These are phyloP conservation scores for Ochropleura leucogaster DNA, from an alignment of 2,888 invertebrate genomes.

Conservation along the genomic window DNA sequence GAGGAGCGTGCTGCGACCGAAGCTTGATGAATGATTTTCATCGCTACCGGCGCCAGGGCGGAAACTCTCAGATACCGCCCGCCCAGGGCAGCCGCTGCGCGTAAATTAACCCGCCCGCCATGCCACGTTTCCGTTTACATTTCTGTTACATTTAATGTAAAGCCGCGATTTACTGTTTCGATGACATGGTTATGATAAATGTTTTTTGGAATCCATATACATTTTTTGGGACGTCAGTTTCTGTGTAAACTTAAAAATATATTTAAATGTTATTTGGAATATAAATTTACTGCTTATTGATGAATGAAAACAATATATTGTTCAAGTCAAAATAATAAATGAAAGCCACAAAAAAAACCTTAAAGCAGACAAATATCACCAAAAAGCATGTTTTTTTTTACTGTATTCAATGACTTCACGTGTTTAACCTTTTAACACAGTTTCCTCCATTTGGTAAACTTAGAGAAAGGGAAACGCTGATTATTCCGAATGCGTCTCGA, in stretches of 20 bases:
- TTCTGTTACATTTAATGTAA: slow-evolving; percentile 72
- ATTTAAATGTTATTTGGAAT: slow-evolving; percentile 6
- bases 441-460: slow-evolving; percentile 52
- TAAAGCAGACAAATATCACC: neutral
- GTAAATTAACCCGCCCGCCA: slow-evolving; percentile 82
- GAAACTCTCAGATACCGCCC: slow-evolving; percentile 84
- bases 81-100: slow-evolving; percentile 78
- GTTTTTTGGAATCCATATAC: slow-evolving; percentile 43
- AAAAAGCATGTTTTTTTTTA: neutral
- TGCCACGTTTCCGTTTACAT: slow-evolving; percentile 79
- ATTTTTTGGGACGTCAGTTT: slow-evolving; percentile 15
- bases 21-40: slow-evolving; percentile 86
- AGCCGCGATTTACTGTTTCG: slow-evolving; percentile 61
- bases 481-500: slow-evolving; percentile 77
- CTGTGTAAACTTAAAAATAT: neutral
- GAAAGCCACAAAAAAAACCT: neutral
- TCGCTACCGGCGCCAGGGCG: slow-evolving; percentile 80
- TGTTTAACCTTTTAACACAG: slow-evolving; percentile 46
- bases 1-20: slow-evolving; percentile 80
- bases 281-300: slow-evolving; percentile 10
- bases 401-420: neutral
- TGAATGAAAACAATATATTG: slow-evolving; percentile 10
- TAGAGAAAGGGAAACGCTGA: slow-evolving; percentile 73
- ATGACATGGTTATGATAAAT: slow-evolving; percentile 59
- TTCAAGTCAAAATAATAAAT: neutral